Evolutionary conservation across 1,140 invertebrate species (phyloP).

Genomic region (Drosophila ogumai): DNA sequence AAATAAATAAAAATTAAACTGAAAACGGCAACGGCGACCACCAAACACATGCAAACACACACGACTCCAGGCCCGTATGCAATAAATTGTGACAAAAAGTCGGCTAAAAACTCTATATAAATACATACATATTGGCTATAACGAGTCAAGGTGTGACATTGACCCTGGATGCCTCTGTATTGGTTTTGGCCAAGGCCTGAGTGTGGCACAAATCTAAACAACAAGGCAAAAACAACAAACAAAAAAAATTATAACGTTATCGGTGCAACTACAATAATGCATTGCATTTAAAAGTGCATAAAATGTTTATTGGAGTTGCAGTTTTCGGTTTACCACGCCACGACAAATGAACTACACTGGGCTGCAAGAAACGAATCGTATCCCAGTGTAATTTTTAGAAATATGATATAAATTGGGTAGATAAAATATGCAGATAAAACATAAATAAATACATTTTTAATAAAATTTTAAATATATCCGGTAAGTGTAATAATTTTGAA

Average conservation of each 20-base stretch:
- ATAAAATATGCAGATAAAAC: background rate
- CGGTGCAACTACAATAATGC: constrained; percentile 55
- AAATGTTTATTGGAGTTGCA: constrained; percentile 65
- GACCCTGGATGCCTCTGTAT: constrained; percentile 56
- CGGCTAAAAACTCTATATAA: constrained; percentile 52
- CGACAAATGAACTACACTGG: constrained; percentile 60
- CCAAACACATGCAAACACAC: constrained; percentile 15
- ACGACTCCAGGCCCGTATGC: constrained; percentile 48
- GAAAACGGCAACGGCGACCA: constrained; percentile 18
- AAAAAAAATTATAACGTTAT: constrained; percentile 53
- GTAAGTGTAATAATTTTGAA: too few relatives aligned
- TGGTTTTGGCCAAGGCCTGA: constrained; percentile 28
- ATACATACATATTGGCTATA: constrained; percentile 51
- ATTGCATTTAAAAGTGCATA: constrained; percentile 81
- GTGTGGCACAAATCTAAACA: constrained; percentile 66
- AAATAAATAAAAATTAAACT: constrained; percentile 48
- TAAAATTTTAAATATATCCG: too few relatives aligned
- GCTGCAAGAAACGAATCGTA: background rate
- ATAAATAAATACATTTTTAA: background rate
- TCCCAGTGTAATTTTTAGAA: background rate
- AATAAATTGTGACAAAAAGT: constrained; percentile 77
- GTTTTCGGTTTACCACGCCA: constrained; percentile 49
- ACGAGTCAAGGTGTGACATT: constrained; percentile 78
- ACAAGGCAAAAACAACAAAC: constrained; percentile 5
- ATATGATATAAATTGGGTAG: background rate